Conservation (phyloP, 2,888 invertebrate genomes). For the Rhimphoctona megacephalus region DNA sequence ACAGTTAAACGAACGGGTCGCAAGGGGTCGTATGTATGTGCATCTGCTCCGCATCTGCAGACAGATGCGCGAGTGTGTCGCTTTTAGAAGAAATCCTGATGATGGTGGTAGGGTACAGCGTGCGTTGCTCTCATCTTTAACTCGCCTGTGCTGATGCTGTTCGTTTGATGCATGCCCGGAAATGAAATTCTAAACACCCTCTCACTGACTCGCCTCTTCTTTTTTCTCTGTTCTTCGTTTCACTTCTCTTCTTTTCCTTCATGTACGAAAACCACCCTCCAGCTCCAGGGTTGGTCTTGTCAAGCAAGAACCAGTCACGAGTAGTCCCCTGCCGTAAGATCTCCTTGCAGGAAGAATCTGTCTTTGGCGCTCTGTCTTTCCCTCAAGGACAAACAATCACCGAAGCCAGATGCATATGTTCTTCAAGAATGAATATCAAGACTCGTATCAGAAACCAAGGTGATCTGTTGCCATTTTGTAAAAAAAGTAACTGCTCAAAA, state of each 20-base stretch:
- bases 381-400: slow-evolving; percentile 34
- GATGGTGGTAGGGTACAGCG: slow-evolving; percentile 51
- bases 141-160: slow-evolving; percentile 54
- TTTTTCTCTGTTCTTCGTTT: slow-evolving; percentile 61
- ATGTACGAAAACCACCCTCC: slow-evolving; percentile 53
- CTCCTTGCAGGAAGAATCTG: slow-evolving; percentile 57
- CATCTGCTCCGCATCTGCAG: slow-evolving; percentile 83
- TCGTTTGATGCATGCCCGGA: slow-evolving; percentile 77
- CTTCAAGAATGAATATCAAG: slow-evolving; percentile 44
- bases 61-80: slow-evolving; percentile 77
- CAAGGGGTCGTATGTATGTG: slow-evolving; percentile 69
- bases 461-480: slow-evolving; percentile 6
- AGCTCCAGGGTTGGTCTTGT: slow-evolving; percentile 49
- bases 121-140: slow-evolving; percentile 39
- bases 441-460: neutral
- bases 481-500: slow-evolving; percentile 10
- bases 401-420: slow-evolving; percentile 28
- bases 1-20: slow-evolving; percentile 53
- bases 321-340: slow-evolving; percentile 1
- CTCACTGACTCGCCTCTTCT: slow-evolving; percentile 72
- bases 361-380: slow-evolving; percentile 44
- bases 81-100: slow-evolving; percentile 65
- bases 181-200: slow-evolving; percentile 83
- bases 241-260: slow-evolving; percentile 48
- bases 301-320: slow-evolving; percentile 53